Evolutionary conservation across 2,888 invertebrate genomes (phyloP).

Genomic region (Lasioglossum villosulum): DNA sequence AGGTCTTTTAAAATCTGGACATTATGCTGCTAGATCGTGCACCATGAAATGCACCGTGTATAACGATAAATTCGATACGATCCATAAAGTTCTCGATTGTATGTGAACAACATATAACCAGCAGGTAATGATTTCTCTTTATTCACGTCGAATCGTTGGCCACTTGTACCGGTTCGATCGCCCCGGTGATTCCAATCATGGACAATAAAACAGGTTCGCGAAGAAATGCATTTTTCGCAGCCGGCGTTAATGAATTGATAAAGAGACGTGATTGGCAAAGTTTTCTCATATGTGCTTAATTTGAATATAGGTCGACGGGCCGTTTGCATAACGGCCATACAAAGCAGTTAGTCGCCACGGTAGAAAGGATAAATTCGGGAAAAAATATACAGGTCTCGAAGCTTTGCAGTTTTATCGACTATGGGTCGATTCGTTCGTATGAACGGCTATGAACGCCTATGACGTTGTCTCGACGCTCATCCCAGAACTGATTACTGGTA

Average conservation of each 20-base stretch:
- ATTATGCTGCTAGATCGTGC: background rate
- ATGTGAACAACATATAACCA: too few species aligned
- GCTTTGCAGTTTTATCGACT: constrained; percentile 70
- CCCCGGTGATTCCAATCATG: accelerated
- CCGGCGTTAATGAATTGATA: constrained; percentile 46
- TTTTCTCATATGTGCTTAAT: constrained; percentile 53
- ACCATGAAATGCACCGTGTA: background rate
- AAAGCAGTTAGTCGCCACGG: constrained; percentile 38
- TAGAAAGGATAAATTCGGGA: constrained; percentile 56
- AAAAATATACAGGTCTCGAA: constrained; percentile 66
- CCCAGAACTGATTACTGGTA: constrained; percentile 80
- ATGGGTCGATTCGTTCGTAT: constrained; percentile 56
- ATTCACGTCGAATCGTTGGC: background rate
- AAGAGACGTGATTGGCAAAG: constrained; percentile 48
- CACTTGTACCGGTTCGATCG: background rate
- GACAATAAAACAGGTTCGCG: background rate
- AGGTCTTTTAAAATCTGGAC: background rate
- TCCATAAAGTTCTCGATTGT: too few species aligned
- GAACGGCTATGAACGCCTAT: constrained; percentile 40
- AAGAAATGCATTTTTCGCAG: constrained; percentile 3
- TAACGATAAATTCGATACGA: too few species aligned
- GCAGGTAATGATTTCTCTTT: background rate
- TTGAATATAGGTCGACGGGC: constrained; percentile 45
- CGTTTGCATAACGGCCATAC: constrained; percentile 44
- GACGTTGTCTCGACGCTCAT: constrained; percentile 74